Evolutionary conservation across 2,113 vertebrate genomes (phyloP).

Genomic region (Oreochromis niloticus): DNA sequence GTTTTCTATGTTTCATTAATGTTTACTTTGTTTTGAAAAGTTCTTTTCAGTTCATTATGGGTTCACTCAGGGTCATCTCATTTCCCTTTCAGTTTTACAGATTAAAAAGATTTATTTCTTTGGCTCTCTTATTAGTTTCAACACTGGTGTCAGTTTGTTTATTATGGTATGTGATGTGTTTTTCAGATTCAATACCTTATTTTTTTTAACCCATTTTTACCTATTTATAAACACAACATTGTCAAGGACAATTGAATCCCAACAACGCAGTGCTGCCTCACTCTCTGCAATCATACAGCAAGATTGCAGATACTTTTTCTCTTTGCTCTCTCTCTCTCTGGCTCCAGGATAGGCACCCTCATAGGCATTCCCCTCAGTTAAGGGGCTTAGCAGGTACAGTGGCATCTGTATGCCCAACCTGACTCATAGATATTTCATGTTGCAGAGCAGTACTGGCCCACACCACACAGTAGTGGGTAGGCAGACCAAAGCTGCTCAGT

Average conservation of each 20-base stretch:
- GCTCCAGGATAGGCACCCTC: background rate
- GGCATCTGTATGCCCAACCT: slow-evolving; percentile 59
- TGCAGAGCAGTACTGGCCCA: slow-evolving; percentile 8
- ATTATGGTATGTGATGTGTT: background rate
- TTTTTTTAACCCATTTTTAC: background rate
- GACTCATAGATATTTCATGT: slow-evolving; percentile 69
- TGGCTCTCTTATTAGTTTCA: background rate
- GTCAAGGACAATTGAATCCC: background rate
- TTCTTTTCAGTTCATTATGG: background rate
- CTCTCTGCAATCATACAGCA: slow-evolving; percentile 17
- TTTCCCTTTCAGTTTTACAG: background rate
- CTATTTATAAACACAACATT: background rate
- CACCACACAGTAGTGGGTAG: slow-evolving; percentile 21
- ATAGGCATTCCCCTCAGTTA: background rate
- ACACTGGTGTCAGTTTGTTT: background rate
- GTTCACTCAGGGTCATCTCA: background rate
- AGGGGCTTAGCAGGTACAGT: slow-evolving; percentile 50
- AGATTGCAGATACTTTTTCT: slow-evolving; percentile 33
- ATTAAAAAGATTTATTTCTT: background rate
- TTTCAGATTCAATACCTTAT: background rate
- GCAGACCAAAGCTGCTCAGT: slow-evolving; percentile 32
- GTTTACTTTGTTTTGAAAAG: background rate
- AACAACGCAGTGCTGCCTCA: background rate
- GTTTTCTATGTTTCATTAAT: background rate
- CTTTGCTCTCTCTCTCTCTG: background rate